phyloP scores from a whole-genome alignment of 2,797 vertebrate genomes.

The Selene dorsalis region DNA sequence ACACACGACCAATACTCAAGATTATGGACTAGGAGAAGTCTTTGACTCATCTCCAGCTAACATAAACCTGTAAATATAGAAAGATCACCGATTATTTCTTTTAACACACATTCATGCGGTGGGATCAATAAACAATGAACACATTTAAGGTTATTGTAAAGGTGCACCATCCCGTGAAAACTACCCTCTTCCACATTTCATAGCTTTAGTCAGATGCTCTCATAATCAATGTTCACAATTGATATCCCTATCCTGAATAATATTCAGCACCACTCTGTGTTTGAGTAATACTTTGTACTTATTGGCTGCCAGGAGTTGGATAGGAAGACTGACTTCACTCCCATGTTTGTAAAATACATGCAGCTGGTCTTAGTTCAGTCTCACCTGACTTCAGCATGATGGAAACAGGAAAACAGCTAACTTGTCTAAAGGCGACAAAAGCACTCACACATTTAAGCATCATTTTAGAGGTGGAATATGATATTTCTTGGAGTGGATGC shows the following conservation, averaged over 20 bases:
- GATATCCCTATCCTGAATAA: neutral
- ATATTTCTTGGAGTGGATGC: neutral
- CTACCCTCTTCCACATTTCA: neutral
- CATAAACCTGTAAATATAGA: neutral
- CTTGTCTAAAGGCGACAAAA: neutral
- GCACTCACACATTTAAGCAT: neutral
- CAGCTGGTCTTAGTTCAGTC: neutral
- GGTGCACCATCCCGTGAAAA: neutral
- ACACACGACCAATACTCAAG: constrained; percentile 30
- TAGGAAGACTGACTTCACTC: too few relatives aligned
- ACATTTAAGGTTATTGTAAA: neutral
- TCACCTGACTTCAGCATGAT: neutral
- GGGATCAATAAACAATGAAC: neutral
- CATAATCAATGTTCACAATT: too few relatives aligned
- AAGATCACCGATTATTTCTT: neutral
- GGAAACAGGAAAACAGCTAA: neutral
- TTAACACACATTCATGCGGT: neutral
- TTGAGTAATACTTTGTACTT: neutral
- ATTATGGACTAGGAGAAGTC: constrained; percentile 8
- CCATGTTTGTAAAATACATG: neutral
- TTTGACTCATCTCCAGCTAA: neutral
- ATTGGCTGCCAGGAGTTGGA: neutral
- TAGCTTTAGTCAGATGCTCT: neutral
- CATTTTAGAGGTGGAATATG: neutral
- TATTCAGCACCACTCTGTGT: neutral